Evolutionary conservation across 1,140 invertebrate genomes (phyloP), one percentile per base, ranked within the genome.

Genomic region (Apocrypta bakeri): DNA sequence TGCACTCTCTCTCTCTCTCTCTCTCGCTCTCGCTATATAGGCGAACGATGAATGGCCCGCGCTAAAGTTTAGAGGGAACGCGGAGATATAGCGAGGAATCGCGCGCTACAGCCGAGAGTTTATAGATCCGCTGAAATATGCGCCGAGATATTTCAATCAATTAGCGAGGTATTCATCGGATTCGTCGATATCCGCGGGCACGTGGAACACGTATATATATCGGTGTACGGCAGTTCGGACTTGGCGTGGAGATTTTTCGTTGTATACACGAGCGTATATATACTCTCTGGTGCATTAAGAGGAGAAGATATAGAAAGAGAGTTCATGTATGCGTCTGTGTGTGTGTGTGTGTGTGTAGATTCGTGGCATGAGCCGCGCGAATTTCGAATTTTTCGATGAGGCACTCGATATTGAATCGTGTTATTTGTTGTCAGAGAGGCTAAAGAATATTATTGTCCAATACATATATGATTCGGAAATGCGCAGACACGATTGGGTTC

Each of bases 81-180:
- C 24, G n/a, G 27, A 66, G 27, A 66, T 27, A 66, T 27, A 12
- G 63, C 31, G 33, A 42, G 14, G n/a, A 29, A 21, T 83, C 66
- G 72, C 40, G 56, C 14, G 17, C 17, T 56, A 17, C 48, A n/a
- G 2, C 48, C 14, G 27, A n/a, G 33, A 66, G 27, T 66, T 29
- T 66, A 66, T n/a, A 72, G 71, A 73, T 64, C 64, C 76, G 76
- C 63, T 42, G 24, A 31, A 73, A 80, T 63, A 73, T 63, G 69
- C 68, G 68, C 48, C 21, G 42, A 81, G 79, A 81, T 81, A 81
- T 75, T 81, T 75, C 79, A 81, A 81, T 81, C 79, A 74, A 81
- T 81, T 81, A 81, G 72, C 71, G 61, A 42, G 79, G 79, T 72
- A 81, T 75, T 81, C 78, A 42, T 79, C 68, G 66, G 29, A 61